Percentiles rank a stretch among this genome's conserved stretches.
These are phyloP conservation scores for Tetranychus piercei DNA, from an alignment of 2,888 invertebrate species.

Conservation along the genomic window DNA sequence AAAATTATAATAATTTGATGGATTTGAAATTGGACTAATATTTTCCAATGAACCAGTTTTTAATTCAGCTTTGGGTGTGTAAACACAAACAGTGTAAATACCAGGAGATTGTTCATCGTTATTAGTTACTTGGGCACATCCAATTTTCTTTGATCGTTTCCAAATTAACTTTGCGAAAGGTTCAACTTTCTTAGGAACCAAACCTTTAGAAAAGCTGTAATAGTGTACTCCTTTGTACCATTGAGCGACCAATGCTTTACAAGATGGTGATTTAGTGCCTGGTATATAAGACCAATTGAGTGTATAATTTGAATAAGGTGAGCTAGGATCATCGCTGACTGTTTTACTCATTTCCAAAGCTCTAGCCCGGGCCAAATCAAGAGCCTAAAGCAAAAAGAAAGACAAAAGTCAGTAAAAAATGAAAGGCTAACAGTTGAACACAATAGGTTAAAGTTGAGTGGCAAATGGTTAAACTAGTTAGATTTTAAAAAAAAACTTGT, in stretches of 20 bases:
- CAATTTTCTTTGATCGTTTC: not conserved
- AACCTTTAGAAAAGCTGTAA: not conserved
- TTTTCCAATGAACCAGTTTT: conserved; percentile 1
- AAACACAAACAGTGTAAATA: conserved; percentile 11
- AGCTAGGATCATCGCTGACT: not conserved
- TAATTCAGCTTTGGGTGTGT: not conserved
- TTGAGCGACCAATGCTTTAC: not conserved
- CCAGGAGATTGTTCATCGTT: not conserved
- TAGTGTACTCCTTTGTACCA: not conserved
- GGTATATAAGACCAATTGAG: not conserved
- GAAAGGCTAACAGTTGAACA: not conserved
- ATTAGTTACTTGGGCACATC: not conserved
- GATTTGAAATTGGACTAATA: not conserved
- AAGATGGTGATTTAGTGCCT: not conserved
- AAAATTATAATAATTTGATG: not conserved
- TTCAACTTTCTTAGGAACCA: not conserved
- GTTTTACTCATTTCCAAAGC: not conserved
- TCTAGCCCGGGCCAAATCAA: not conserved
- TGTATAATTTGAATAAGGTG: not conserved
- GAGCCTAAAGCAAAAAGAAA: not conserved
- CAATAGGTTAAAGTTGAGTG: not conserved
- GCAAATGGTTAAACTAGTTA: too few species aligned
- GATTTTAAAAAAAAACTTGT: too few species aligned
- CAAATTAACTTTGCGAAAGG: conserved; percentile 6
- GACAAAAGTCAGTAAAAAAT: not conserved